These are phyloP conservation scores for Iphiclides podalirius DNA, from an alignment of 2,888 invertebrate species.

Conservation along the genomic window DNA sequence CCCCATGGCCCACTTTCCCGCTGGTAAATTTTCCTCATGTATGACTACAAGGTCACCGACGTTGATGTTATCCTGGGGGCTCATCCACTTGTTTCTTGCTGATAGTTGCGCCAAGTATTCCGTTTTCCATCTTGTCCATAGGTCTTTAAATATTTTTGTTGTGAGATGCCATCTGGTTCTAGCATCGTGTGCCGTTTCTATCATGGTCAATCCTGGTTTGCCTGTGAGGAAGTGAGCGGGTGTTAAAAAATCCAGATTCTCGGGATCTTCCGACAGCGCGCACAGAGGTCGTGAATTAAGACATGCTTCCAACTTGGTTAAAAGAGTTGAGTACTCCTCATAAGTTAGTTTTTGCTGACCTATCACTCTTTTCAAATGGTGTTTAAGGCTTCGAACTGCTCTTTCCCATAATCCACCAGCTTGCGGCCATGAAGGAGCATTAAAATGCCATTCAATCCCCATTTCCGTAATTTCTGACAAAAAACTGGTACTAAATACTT, in stretches of 20 bases:
- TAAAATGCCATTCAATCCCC: too few relatives aligned
- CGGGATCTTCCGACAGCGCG: constrained; percentile 15
- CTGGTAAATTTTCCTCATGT: constrained; percentile 25
- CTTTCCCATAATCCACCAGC: constrained; percentile 33
- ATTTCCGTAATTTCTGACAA: background rate
- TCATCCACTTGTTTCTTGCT: constrained; percentile 20
- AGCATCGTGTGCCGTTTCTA: constrained; percentile 24
- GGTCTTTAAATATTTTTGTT: constrained; percentile 13
- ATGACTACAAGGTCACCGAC: constrained; percentile 20
- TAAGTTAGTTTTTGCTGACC: background rate
- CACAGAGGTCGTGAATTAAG: constrained; percentile 15
- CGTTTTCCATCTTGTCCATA: constrained; percentile 23
- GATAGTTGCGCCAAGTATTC: constrained; percentile 21
- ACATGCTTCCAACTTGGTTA: constrained; percentile 16
- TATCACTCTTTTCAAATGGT: background rate
- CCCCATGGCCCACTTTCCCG: constrained; percentile 27
- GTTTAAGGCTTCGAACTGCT: constrained; percentile 26
- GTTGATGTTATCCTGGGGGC: constrained; percentile 8
- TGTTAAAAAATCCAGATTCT: constrained; percentile 17
- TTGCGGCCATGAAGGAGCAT: constrained; percentile 9
- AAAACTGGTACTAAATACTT: background rate
- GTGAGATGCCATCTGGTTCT: constrained; percentile 24
- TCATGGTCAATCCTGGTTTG: constrained; percentile 14
- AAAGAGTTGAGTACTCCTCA: constrained; percentile 3
- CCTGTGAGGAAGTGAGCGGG: constrained; percentile 13